Conservation (phyloP, 2,113 vertebrate species). For the Mixornis gularis region DNA sequence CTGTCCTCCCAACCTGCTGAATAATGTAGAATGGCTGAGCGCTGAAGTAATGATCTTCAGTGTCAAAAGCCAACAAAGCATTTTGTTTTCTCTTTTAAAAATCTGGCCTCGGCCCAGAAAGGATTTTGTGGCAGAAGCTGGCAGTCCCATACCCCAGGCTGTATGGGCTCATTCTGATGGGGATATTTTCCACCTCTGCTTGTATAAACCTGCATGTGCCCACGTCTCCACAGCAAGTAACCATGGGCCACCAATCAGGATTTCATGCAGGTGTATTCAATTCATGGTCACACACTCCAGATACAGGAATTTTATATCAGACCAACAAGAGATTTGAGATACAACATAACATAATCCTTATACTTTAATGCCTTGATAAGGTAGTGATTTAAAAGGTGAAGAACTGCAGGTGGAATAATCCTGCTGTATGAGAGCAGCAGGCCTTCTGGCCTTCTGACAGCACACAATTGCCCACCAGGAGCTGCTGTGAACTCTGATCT, state of each 20-base stretch:
- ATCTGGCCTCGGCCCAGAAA: neutral
- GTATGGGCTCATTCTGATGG: neutral
- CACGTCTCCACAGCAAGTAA: neutral
- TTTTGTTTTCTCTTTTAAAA: conserved; percentile 41
- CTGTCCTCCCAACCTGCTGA: conserved; percentile 52
- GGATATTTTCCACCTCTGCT: neutral
- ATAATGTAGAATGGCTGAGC: conserved; percentile 41
- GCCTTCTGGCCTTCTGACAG: neutral
- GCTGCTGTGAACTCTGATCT: neutral
- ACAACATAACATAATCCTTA: neutral
- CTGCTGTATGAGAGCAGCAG: neutral
- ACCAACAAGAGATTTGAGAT: neutral
- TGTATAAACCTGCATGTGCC: neutral
- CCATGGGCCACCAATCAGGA: neutral
- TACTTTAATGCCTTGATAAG: neutral
- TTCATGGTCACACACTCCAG: neutral
- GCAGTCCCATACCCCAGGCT: neutral
- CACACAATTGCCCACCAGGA: neutral
- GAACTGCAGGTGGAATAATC: neutral
- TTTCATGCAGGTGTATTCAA: neutral
- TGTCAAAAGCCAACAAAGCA: conserved; percentile 48
- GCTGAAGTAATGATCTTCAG: conserved; percentile 44
- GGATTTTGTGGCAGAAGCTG: conserved; percentile 13
- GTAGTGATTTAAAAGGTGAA: neutral
- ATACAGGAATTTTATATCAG: neutral